Percentiles rank a stretch among this genome's conserved stretches.
phyloP scores from a whole-genome alignment of 2,113 vertebrate species.

The Colistium nudipinnis region DNA sequence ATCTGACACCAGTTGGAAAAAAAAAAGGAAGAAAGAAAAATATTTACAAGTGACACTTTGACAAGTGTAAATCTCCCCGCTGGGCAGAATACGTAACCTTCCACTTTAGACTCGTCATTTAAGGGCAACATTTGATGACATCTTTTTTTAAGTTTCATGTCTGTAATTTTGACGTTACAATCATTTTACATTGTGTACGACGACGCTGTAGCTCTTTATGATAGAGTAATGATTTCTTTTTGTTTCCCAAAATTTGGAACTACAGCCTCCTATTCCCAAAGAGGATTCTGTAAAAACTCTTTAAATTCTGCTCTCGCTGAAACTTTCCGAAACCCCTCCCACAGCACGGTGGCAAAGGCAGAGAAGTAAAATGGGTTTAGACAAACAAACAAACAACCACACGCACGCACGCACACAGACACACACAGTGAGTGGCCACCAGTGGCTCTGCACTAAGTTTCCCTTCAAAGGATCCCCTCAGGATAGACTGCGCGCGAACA shows the following conservation, averaged over 20 bases:
- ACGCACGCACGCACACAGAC: constrained; percentile 41
- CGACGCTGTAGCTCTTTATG: constrained; percentile 1
- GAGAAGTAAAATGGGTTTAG: constrained; percentile 81
- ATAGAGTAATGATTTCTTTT: not conserved
- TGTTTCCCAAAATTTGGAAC: constrained; percentile 10
- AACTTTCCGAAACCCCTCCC: constrained; percentile 54
- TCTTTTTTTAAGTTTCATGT: not conserved
- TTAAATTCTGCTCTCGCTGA: constrained; percentile 41
- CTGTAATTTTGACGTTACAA: not conserved
- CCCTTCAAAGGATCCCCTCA: constrained; percentile 83
- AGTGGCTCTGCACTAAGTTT: constrained; percentile 77
- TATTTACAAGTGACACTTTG: not conserved
- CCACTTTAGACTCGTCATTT: not conserved
- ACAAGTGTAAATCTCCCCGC: not conserved
- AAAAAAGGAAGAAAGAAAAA: too few species aligned
- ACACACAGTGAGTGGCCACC: constrained; percentile 71
- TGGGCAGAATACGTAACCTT: not conserved
- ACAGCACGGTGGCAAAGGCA: constrained; percentile 56
- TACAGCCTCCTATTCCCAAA: constrained; percentile 18
- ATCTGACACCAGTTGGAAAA: not conserved
- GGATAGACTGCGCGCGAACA: constrained; percentile 78
- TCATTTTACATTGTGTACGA: not conserved
- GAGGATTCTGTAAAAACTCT: constrained; percentile 38
- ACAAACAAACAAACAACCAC: constrained; percentile 77
- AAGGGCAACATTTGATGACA: not conserved